phyloP scores from a whole-genome alignment of 1,140 invertebrate species.

The Caenorhabditis elegans region DNA sequence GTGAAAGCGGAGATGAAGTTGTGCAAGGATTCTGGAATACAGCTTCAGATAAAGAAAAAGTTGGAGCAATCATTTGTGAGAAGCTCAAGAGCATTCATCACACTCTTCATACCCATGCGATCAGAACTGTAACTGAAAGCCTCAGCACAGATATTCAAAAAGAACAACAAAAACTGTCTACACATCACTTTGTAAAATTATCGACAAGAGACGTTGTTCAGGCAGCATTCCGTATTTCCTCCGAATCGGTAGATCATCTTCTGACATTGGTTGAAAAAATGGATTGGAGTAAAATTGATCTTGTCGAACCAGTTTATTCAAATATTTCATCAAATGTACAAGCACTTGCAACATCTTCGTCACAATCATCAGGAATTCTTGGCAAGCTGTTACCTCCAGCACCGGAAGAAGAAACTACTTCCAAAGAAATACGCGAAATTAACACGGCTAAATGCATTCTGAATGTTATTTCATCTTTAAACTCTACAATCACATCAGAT shows the following conservation, averaged over 20 bases:
- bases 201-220: neutral
- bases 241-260: neutral
- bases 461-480: neutral
- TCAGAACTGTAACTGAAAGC: neutral
- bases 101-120: neutral
- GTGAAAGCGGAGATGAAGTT: neutral
- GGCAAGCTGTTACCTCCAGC: neutral
- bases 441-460: neutral
- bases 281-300: neutral
- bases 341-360: neutral
- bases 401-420: neutral
- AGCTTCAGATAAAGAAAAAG: conserved; percentile 7
- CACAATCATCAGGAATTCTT: neutral
- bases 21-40: conserved; percentile 21
- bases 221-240: neutral
- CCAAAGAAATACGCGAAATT: neutral
- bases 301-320: neutral
- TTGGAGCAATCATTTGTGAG: neutral
- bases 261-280: neutral
- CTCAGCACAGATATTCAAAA: neutral
- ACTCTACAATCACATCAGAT: neutral
- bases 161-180: neutral
- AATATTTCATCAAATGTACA: neutral
- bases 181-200: neutral
- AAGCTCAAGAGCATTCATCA: conserved; percentile 8